Evolutionary conservation across 2,888 invertebrate species (phyloP).

Genomic region (Molorchus minor): DNA sequence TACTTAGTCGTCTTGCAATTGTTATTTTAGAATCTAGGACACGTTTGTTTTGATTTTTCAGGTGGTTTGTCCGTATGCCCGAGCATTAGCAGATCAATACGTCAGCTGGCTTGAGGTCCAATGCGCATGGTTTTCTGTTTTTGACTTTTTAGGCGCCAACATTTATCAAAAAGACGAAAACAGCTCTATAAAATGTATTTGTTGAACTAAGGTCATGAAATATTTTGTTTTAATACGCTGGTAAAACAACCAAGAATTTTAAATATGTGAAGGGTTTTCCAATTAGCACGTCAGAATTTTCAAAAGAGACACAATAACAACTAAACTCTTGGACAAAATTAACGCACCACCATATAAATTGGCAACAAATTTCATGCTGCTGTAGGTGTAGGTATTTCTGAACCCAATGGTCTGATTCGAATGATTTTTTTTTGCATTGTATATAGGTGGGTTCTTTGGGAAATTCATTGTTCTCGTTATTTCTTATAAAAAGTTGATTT

Average conservation of each 20-base stretch:
- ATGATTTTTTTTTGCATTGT: too few species aligned
- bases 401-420: too few species aligned
- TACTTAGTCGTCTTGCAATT: slow-evolving; percentile 32
- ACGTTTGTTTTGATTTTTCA: slow-evolving; percentile 51
- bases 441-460: too few species aligned
- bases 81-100: slow-evolving; percentile 44
- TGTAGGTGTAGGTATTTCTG: too few species aligned
- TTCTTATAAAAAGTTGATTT: too few species aligned
- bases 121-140: slow-evolving; percentile 35
- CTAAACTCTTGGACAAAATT: too few species aligned
- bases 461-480: too few species aligned
- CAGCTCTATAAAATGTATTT: not conserved
- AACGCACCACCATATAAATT: too few species aligned
- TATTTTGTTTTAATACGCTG: not conserved
- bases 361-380: too few species aligned
- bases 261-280: not conserved
- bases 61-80: slow-evolving; percentile 34
- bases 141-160: too few species aligned
- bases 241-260: not conserved
- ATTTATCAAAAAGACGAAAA: slow-evolving; percentile 7
- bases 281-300: not conserved
- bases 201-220: not conserved
- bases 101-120: slow-evolving; percentile 31
- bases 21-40: slow-evolving; percentile 49
- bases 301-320: too few species aligned